These are phyloP conservation scores for Molanna angustata DNA, from an alignment of 2,888 invertebrate species.

Conservation along the genomic window DNA sequence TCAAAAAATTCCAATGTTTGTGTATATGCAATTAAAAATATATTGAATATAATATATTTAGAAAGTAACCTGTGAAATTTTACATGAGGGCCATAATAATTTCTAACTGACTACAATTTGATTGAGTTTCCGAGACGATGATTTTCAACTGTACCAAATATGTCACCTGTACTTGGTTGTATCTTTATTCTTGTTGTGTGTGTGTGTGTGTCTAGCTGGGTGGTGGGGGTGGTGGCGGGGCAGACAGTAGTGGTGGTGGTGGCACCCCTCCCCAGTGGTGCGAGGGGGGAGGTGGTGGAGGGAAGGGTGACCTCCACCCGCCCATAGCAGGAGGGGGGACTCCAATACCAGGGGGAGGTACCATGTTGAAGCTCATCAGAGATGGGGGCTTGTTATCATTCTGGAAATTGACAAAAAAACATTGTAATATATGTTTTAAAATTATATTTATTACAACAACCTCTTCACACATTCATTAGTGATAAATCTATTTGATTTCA, in stretches of 20 bases:
- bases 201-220: slow-evolving; percentile 33
- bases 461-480: no score
- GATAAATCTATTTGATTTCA: no score
- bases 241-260: slow-evolving; percentile 41
- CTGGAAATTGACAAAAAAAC: slow-evolving; percentile 17
- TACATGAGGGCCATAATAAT: no score
- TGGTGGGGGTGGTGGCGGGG: slow-evolving; percentile 48
- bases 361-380: slow-evolving; percentile 13
- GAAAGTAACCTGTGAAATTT: no score
- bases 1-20: no score
- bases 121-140: no score
- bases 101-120: no score
- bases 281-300: slow-evolving; percentile 46
- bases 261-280: slow-evolving; percentile 47
- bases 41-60: no score
- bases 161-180: no score
- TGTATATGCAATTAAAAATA: no score
- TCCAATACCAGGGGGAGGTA: slow-evolving; percentile 16
- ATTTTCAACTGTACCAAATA: no score
- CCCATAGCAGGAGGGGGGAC: slow-evolving; percentile 28
- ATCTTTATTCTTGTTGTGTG: not conserved
- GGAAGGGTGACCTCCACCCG: slow-evolving; percentile 36
- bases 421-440: not conserved
- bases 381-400: slow-evolving; percentile 21
- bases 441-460: no score